Evolutionary conservation across 1,140 invertebrate genomes (phyloP).

Genomic region (Rhyacophila brunnea): DNA sequence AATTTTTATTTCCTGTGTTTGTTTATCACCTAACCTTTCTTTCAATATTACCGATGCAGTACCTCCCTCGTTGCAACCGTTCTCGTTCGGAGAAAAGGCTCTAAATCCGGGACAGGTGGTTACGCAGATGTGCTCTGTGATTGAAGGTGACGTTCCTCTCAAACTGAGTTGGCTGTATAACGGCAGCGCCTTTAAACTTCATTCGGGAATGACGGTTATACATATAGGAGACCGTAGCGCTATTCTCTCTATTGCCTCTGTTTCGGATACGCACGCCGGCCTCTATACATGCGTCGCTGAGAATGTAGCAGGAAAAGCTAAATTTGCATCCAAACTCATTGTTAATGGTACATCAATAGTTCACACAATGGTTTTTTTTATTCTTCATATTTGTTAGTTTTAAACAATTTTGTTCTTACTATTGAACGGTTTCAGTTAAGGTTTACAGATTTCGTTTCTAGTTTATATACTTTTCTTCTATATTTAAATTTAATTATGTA

Average conservation of each 20-base stretch:
- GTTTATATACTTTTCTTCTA: background rate
- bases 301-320: constrained; percentile 61
- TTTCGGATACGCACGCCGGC: constrained; percentile 61
- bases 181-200: constrained; percentile 52
- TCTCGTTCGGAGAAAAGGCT: constrained; percentile 68
- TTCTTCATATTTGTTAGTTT: too few relatives aligned
- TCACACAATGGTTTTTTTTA: too few relatives aligned
- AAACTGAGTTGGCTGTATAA: constrained; percentile 71
- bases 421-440: too few relatives aligned
- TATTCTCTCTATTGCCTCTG: constrained; percentile 65
- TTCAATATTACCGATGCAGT: constrained; percentile 49
- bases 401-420: too few relatives aligned
- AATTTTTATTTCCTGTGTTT: constrained; percentile 10
- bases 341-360: constrained; percentile 59
- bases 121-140: constrained; percentile 68
- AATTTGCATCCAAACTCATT: constrained; percentile 51
- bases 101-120: constrained; percentile 67
- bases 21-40: background rate
- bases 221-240: constrained; percentile 64
- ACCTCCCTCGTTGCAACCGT: constrained; percentile 71
- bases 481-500: too few relatives aligned
- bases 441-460: background rate
- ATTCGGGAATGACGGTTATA: constrained; percentile 55
- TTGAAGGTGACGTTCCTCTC: constrained; percentile 71
- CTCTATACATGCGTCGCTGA: constrained; percentile 66